These are phyloP conservation scores for Chaenodraco wilsoni DNA, from an alignment of 2,797 vertebrate species.

Conservation along the genomic window DNA sequence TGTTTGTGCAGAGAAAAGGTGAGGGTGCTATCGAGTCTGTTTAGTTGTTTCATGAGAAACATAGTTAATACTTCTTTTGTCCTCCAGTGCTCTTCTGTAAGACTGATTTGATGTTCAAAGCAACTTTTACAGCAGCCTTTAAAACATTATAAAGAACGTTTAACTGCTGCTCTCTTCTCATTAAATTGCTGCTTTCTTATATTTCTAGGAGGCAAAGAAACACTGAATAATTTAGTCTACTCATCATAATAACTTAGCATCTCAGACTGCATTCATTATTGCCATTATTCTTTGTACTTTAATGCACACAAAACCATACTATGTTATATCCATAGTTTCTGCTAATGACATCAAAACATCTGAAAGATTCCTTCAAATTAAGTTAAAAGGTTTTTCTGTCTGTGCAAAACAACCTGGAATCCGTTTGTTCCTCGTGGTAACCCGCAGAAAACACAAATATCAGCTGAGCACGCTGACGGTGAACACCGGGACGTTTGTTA, in stretches of 20 bases:
- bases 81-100: background rate
- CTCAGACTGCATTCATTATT: constrained; percentile 9
- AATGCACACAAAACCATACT: background rate
- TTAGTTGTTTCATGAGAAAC: constrained; percentile 7
- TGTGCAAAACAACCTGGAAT: constrained; percentile 32
- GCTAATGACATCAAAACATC: background rate
- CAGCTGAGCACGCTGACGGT: constrained; percentile 23
- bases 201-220: constrained; percentile 14
- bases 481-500: constrained; percentile 55
- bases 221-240: background rate
- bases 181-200: constrained; percentile 28
- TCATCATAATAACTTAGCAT: constrained; percentile 8
- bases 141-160: constrained; percentile 28
- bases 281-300: background rate
- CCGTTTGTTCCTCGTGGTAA: constrained; percentile 33
- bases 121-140: background rate
- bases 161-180: constrained; percentile 8
- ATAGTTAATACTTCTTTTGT: background rate
- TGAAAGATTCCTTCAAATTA: constrained; percentile 20
- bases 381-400: constrained; percentile 30
- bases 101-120: constrained; percentile 33
- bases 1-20: constrained; percentile 21
- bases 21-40: background rate
- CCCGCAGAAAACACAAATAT: constrained; percentile 45
- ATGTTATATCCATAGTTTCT: constrained; percentile 3